Percentiles rank a stretch among this genome's conserved stretches.
phyloP scores from a whole-genome alignment of 2,113 vertebrate species.

The cat (Felis catus) region DNA sequence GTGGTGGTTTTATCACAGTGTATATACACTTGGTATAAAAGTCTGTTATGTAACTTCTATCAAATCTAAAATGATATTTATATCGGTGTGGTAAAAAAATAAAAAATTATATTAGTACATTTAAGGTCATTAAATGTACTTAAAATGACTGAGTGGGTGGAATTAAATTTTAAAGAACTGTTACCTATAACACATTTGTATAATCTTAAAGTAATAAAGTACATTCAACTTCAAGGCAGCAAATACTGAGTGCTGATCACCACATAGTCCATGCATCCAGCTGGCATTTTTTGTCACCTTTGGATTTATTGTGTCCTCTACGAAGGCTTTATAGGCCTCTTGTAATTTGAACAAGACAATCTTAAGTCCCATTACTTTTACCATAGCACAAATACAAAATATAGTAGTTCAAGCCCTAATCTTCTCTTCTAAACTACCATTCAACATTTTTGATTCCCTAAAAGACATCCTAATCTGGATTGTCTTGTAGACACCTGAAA shows the following conservation, averaged over 20 bases:
- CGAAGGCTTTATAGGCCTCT: neutral
- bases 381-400: neutral
- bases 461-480: neutral
- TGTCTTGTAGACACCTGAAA: neutral
- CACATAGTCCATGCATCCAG: neutral
- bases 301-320: neutral
- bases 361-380: neutral
- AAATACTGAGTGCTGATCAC: neutral
- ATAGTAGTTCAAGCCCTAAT: neutral
- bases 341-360: neutral
- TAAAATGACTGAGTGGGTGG: neutral
- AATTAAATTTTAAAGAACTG: neutral
- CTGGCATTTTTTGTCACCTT: neutral
- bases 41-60: neutral
- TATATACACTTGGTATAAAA: neutral
- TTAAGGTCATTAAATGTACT: neutral
- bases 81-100: too few species aligned
- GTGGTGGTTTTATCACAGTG: neutral
- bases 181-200: neutral
- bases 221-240: neutral
- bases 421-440: neutral
- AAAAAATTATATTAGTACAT: neutral
- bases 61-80: neutral
- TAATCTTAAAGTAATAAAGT: neutral
- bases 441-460: neutral